Evolutionary conservation across 2,888 invertebrate species (phyloP).

Genomic region (Acronicta leporina): DNA sequence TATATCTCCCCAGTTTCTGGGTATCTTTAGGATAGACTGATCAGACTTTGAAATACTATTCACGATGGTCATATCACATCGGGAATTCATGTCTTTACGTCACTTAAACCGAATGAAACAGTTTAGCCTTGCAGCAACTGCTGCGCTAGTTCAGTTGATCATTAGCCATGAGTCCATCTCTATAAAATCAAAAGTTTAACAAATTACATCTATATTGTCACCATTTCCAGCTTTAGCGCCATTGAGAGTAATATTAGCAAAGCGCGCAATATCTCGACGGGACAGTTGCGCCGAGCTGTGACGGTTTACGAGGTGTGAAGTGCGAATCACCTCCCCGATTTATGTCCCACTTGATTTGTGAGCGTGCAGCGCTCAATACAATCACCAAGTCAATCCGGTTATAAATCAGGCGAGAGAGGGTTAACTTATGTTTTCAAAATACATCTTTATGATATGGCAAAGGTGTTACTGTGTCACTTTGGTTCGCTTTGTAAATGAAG

Average conservation of each 20-base stretch:
- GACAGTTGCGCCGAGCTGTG: constrained; percentile 20
- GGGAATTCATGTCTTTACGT: too few species aligned
- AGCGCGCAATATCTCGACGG: constrained; percentile 19
- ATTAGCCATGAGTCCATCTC: too few species aligned
- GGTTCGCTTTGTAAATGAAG: neutral
- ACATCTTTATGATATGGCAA: constrained; percentile 3
- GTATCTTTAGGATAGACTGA: too few species aligned
- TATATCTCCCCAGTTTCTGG: too few species aligned
- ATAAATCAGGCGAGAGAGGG: constrained; percentile 26
- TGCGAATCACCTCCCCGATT: constrained; percentile 40
- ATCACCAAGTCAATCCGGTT: constrained; percentile 45
- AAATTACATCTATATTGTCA: too few species aligned
- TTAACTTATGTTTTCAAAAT: constrained; percentile 20
- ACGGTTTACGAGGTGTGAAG: constrained; percentile 48
- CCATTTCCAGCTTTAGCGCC: neutral
- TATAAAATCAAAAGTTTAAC: too few species aligned
- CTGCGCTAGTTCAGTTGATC: too few species aligned
- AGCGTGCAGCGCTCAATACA: constrained; percentile 40
- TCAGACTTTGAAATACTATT: too few species aligned
- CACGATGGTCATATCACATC: too few species aligned
- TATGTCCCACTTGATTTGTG: constrained; percentile 48
- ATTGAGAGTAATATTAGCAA: neutral
- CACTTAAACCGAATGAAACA: too few species aligned
- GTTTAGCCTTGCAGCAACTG: too few species aligned
- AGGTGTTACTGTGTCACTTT: neutral